phyloP scores from a whole-genome alignment of 2,797 vertebrate species.

The Halcyon badia region DNA sequence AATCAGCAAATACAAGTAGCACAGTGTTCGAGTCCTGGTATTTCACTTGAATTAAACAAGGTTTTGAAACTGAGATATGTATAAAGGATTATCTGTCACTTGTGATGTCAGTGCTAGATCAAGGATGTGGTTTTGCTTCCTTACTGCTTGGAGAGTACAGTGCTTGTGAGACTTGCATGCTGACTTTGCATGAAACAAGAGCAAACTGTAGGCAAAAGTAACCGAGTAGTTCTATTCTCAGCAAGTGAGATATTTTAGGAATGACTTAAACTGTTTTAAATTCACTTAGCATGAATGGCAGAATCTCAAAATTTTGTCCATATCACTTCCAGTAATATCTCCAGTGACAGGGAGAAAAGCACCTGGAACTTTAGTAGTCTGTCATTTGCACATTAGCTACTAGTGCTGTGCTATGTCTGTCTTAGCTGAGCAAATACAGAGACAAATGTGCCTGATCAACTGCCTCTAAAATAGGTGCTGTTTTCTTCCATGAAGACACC shows the following conservation, averaged over 20 bases:
- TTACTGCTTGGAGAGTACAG: not conserved
- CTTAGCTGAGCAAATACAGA: not conserved
- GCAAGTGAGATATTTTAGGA: not conserved
- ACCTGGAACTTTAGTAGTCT: not conserved
- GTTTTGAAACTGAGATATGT: not conserved
- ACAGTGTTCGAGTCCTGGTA: not conserved
- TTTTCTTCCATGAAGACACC: not conserved
- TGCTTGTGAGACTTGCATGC: not conserved
- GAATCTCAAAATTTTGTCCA: not conserved
- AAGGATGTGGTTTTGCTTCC: not conserved
- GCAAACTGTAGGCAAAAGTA: not conserved
- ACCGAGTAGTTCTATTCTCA: not conserved
- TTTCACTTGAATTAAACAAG: constrained; percentile 16
- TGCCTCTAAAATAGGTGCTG: not conserved
- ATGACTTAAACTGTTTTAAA: not conserved
- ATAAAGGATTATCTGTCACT: not conserved
- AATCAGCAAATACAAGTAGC: not conserved
- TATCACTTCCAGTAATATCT: not conserved
- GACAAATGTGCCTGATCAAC: not conserved
- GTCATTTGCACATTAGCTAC: not conserved
- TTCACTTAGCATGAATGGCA: not conserved
- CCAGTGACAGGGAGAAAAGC: not conserved
- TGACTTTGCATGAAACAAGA: not conserved
- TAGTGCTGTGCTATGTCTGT: not conserved
- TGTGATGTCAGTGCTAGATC: not conserved